Evolutionary conservation across 2,888 invertebrate species (phyloP), one percentile per base, ranked within the genome.

Genomic region (Lycocerus yunnanus): DNA sequence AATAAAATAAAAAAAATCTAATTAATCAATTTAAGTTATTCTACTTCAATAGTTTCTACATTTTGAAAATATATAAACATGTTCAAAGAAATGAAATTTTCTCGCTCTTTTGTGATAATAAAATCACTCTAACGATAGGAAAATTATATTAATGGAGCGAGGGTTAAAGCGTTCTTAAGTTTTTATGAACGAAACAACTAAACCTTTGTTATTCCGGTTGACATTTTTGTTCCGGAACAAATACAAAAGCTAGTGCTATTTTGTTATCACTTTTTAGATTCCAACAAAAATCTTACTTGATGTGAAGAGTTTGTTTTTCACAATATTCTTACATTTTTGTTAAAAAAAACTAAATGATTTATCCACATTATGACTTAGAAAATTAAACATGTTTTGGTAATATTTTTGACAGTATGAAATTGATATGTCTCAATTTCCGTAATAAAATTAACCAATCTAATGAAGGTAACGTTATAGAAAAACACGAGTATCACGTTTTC

Each of bases 211-310:
- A 63, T 70, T 65, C 69, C 69, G 69, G 69, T 63, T 70, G 69
- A 70, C 69, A 70, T 70, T 70, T 66, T 70, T 43, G 69, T 70
- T 70, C 63, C 69, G 69, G 69, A 70, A 27, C 63, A 70, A 70
- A 70, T 63, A 63, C 69, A 6, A 63, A 63, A 63, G 65, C 58
- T 24, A 18, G 63, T 70, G 43, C 43, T 63, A 70, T 65, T 70
- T 63, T 63, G 27, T 70, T 70, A 70, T 27, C 63, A 70, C 69
- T 63, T 70, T 70, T 70, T 65, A 61, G 69, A 70, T 68, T 68
- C 65, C 13, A 27, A 21, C 63, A 63, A 70, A 70, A 70, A 70
- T 61, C 69, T 65, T 65, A 63, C 5, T 70, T 20, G 24, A 65
- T 27, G 63, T 70, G 66, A 15, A 63, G 8, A 58, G 27, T 63